Base-by-base conservation (phyloP, 1,140 invertebrate genomes). In the Maconellicoccus hirsutus region DNA sequence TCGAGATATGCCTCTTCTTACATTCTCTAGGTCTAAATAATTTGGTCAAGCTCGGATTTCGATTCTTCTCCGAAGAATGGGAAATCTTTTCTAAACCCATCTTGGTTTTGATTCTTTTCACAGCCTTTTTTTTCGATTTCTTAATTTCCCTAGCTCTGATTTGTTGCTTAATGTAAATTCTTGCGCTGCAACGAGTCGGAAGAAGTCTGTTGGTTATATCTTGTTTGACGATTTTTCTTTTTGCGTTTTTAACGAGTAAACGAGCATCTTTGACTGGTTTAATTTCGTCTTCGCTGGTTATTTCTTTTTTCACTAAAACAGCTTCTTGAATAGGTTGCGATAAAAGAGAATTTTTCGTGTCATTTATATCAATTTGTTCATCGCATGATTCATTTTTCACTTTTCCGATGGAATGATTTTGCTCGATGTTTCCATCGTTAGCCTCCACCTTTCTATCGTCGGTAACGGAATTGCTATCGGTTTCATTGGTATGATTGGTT, bases 151-250 rank as follows among this genome's bases (percentile, higher is more conserved):
- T 26, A 8, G 21, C 61, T 26, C 25, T 2, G 10, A 66, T 66
- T 66, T 66, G 61, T 26, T 66, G 21, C 19, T 66, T 66, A 16
- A 66, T 66, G 22, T 66, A 26, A 66, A 66, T 66, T 6, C 61
- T 12, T 23, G 25, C 61, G 16, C 61, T 66, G 22, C 22, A 23
- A 8, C 61, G 61, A 23, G 22, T 6, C 16, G 61, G 21, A 16
- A 66, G 25, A 16, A 52, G 2, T 52, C 42, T 52, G n/a, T 52
- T 52, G 42, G 42, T 6, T 52, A 52, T 19, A 52, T 52, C 42
- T 14, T 14, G n/a, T 66, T 23, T 23, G 4, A 8, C 21, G 21
- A 66, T 4, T 66, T 66, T 66, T 16, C 25, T 66, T 66, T 25
- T 26, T 3, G 52, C 3, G 22, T 23, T 66, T 26, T 23, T 66